Base-by-base conservation (phyloP, 2,888 invertebrate genomes). In the Thysanoteuthis rhombus region DNA sequence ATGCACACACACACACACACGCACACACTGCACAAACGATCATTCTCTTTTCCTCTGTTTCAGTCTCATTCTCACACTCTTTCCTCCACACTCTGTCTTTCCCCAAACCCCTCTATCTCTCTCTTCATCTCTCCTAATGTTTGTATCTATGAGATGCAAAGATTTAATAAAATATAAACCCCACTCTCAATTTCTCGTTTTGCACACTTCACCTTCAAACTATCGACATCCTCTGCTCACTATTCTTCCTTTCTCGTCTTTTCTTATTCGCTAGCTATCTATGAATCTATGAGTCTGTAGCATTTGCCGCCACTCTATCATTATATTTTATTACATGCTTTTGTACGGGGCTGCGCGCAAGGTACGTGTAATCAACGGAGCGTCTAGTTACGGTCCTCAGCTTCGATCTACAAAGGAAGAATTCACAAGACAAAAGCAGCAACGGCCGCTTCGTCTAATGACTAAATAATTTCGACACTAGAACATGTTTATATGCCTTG, bases 391-490 rank as follows among this genome's bases (percentile, higher is more conserved):
- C 75, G 75, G 1, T 75, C 36, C 75, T 75, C 75, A 75, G 75
- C 75, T 75, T 75, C 75, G 12, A 75, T 75, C 75, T 75, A 75
- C 75, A 75, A 75, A 75, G 75, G 36, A 36, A 75, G 75, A n/a
- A 75, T 75, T 75, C 75, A 75, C 75, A 75, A 75, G 75, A 75
- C 75, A 75, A 75, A 75, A 75, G n/a, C 75, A 75, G 75, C n/a
- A 75, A 75, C 75, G 36, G 4, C n/a, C n/a, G 75, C n/a, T n/a
- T 75, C n/a, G 36, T 75, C 75, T n/a, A 75, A 75, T 75, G n/a
- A 75, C 75, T 75, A 75, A 75, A 75, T 75, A 36, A 75, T 75
- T 75, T 75, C 75, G 75, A 75, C 75, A 75, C 75, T n/a, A 75
- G 75, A n/a, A n/a, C 75, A 75, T 75, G 75, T 75, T 75, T 75